These are phyloP conservation scores for Lepisosteus osseus DNA, from an alignment of 2,113 vertebrate species.

Conservation along the genomic window DNA sequence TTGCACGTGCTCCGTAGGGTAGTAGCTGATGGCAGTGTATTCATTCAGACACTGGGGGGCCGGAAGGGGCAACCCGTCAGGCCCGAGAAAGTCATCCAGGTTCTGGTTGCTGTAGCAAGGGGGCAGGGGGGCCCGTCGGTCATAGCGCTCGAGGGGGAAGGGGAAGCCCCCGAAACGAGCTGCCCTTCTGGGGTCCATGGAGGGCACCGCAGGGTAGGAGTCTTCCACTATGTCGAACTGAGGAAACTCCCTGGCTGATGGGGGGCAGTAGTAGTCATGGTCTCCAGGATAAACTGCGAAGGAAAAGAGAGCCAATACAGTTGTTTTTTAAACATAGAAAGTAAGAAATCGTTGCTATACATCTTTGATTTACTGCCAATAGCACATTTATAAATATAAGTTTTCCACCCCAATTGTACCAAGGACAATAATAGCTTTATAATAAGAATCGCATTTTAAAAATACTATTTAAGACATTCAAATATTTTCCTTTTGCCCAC, in stretches of 20 bases:
- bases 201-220: slow-evolving; percentile 51
- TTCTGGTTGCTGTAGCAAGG: slow-evolving; percentile 93
- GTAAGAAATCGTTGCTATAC: too few relatives aligned
- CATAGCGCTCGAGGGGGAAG: slow-evolving; percentile 82
- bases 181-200: slow-evolving; percentile 60
- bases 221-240: slow-evolving; percentile 78
- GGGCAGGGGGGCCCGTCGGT: slow-evolving; percentile 88
- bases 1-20: slow-evolving; percentile 75
- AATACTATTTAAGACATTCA: too few relatives aligned
- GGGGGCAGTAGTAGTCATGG: slow-evolving; percentile 77
- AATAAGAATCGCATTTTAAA: too few relatives aligned
- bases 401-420: too few relatives aligned
- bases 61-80: slow-evolving; percentile 62
- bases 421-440: too few relatives aligned
- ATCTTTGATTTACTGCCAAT: too few relatives aligned
- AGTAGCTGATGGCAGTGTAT: slow-evolving; percentile 93
- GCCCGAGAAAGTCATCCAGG: slow-evolving; percentile 86
- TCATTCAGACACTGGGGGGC: slow-evolving; percentile 82
- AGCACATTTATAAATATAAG: too few relatives aligned
- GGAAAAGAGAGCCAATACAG: neutral
- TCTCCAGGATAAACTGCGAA: slow-evolving; percentile 76
- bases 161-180: slow-evolving; percentile 88
- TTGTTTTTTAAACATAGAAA: too few relatives aligned
- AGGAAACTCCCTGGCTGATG: slow-evolving; percentile 74
- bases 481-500: too few relatives aligned